phyloP scores from a whole-genome alignment of 2,113 vertebrate genomes.

The Artemisiospiza belli region DNA sequence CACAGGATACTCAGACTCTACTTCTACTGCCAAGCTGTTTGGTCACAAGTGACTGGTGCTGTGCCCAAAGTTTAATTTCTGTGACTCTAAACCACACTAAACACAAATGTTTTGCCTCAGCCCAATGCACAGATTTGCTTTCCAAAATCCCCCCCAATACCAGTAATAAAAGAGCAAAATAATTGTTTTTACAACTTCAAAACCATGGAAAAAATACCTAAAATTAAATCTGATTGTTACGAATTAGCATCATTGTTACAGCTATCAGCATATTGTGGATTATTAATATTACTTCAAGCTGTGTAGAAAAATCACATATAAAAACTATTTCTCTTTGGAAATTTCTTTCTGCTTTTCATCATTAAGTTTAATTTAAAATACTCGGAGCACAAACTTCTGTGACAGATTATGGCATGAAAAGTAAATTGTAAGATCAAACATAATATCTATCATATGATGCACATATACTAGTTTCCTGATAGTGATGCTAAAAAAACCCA shows the following conservation, averaged over 20 bases:
- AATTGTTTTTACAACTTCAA: background rate
- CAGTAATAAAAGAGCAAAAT: slow-evolving; percentile 3
- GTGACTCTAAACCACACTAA: background rate
- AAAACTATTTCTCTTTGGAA: slow-evolving; percentile 16
- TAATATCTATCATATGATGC: background rate
- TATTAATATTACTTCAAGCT: slow-evolving; percentile 28
- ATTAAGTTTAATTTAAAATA: slow-evolving; percentile 21
- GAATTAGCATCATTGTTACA: slow-evolving; percentile 9
- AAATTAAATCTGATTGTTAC: background rate
- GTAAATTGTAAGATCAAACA: slow-evolving; percentile 40
- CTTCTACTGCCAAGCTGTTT: background rate
- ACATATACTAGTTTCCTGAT: background rate
- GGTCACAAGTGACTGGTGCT: background rate
- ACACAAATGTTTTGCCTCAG: background rate
- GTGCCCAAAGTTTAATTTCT: slow-evolving; percentile 2
- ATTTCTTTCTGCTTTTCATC: slow-evolving; percentile 48
- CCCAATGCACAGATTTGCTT: background rate
- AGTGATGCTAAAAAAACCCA: background rate
- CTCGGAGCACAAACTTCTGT: slow-evolving; percentile 41
- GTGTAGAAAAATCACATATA: background rate
- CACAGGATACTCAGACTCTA: background rate
- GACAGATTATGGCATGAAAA: slow-evolving; percentile 22
- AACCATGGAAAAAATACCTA: background rate
- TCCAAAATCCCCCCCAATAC: background rate
- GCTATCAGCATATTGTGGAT: background rate